Base-by-base conservation (phyloP, 2,113 vertebrate genomes). In the Tragelaphus scriptus region DNA sequence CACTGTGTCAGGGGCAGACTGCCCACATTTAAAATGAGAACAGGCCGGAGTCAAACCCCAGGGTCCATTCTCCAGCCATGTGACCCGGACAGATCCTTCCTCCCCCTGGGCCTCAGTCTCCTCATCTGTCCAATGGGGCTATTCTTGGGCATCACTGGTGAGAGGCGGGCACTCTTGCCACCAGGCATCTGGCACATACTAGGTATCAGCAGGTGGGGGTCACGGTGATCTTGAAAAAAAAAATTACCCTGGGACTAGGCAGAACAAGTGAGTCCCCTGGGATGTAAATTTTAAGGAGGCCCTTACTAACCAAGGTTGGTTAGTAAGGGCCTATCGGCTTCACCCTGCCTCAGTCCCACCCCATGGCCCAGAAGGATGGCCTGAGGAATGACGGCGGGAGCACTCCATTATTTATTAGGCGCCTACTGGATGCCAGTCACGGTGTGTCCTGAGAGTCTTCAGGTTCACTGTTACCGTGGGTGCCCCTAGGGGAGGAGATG, bases 401-500 rank as follows among this genome's bases (percentile, higher is more conserved):
- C 0, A 5, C 56, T 23, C 25, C 51, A 7, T 59, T 36, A 11
- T 10, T 11, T 25, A 17, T 14, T 19, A 58, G 30, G 25, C 12
- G 9, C 71, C 8, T 25, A 5, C 53, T 21, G 36, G 56, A 40
- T 19, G 30, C 56, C 5, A 2, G 36, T 13, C 58, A 5, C 13
- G 7, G 6, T 11, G 36, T 21, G 61, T 3, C 8, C 23, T 1
- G 5, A 59, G 17, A 1, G 12, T 14, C 44, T 32, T 19, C 14
- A 32, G 23, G 23, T 28, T 30, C 32, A 6, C 7, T 5, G 1
- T 9, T 21, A 23, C 63, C 25, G 4, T 26, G 3, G 63, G 32
- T 1, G 0, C 32, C 85, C 56, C 12, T 14, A 0, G 0, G 15
- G 16, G 32, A 55, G 68, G 55, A 56, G 14, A 26, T 0, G 9